Conservation (phyloP, 2,797 vertebrate genomes). For the Enteromius afrohamiltoni region DNA sequence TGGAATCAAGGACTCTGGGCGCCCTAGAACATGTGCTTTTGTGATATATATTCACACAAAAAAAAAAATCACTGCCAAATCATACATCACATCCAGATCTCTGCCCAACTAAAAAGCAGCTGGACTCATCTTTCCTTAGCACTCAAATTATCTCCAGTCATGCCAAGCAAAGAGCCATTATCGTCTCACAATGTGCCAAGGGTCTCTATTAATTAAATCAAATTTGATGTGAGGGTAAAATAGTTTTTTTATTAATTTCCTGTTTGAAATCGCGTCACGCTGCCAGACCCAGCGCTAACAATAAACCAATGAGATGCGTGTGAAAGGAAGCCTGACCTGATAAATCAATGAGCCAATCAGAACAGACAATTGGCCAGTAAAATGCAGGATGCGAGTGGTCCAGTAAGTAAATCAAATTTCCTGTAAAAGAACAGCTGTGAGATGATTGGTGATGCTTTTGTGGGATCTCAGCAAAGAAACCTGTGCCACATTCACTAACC, state of each 20-base stretch:
- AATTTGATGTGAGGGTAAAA: slow-evolving; percentile 52
- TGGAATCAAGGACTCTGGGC: not conserved
- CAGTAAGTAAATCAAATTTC: slow-evolving; percentile 24
- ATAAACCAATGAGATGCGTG: slow-evolving; percentile 54
- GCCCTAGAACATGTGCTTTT: not conserved
- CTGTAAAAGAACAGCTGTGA: slow-evolving; percentile 19
- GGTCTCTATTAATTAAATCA: slow-evolving; percentile 56
- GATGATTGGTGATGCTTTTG: not conserved
- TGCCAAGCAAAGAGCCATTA: slow-evolving; percentile 58
- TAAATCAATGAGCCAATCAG: slow-evolving; percentile 50
- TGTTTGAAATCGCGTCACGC: slow-evolving; percentile 56
- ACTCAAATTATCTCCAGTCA: slow-evolving; percentile 55
- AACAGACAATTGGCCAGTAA: slow-evolving; percentile 51
- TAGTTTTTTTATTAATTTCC: slow-evolving; percentile 50
- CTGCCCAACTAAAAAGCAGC: slow-evolving; percentile 39
- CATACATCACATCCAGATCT: slow-evolving; percentile 26
- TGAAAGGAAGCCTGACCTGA: slow-evolving; percentile 52
- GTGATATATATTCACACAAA: not conserved
- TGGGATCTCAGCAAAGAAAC: not conserved
- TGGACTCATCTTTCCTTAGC: slow-evolving; percentile 48
- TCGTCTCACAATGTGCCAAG: slow-evolving; percentile 52
- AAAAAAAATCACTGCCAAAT: not conserved
- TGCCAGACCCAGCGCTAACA: slow-evolving; percentile 45
- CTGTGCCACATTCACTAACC: not conserved
- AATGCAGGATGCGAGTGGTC: slow-evolving; percentile 42